Base-by-base conservation (phyloP, 2,797 vertebrate species). In the Labroides dimidiatus region DNA sequence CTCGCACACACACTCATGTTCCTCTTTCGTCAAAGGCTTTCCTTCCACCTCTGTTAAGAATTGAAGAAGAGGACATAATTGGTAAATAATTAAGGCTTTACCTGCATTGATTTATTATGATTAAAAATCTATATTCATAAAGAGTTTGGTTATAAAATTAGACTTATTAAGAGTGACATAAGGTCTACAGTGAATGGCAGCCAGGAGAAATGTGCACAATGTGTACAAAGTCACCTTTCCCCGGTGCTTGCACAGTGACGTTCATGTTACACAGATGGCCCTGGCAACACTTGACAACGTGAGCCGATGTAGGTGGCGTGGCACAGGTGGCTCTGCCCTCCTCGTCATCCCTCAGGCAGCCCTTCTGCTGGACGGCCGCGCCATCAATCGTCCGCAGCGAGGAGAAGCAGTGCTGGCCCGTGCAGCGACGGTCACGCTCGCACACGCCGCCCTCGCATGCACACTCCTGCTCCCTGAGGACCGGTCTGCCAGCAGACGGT, bases 201-300 rank as follows among this genome's bases (percentile, higher is more conserved):
- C 72, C 66, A 83, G 75, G 64, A 75, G 24, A 64, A 84, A 84
- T 75, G 58, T 81, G 77, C 59, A 64, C 56, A 75, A 43, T 59
- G 72, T 63, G 78, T 44, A 64, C 74, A 77, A 86, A 89, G 86
- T 88, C 80, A 99, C 97, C 96, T 95, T 94, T 96, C 15, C 90
- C 94, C 13, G 94, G 94, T 82, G 95, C 85, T 79, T 96, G 95
- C 1, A 95, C 94, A 0, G 95, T 97, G 89, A 97, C 94, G 79
- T 99, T 99, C 93, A 95, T 93, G 93, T 99, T 99, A 86, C 97
- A 99, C 92, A 99, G 94, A 91, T 98, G 93, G 17, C 96, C 96
- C 73, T 97, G 96, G 93, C 98, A 99, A 93, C 97, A 99, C 77
- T 95, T 96, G 64, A 99, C 94, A 4, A 95, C 94, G 68, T 94